phyloP scores from a whole-genome alignment of 2,113 vertebrate genomes.

The Etheostoma spectabile region DNA sequence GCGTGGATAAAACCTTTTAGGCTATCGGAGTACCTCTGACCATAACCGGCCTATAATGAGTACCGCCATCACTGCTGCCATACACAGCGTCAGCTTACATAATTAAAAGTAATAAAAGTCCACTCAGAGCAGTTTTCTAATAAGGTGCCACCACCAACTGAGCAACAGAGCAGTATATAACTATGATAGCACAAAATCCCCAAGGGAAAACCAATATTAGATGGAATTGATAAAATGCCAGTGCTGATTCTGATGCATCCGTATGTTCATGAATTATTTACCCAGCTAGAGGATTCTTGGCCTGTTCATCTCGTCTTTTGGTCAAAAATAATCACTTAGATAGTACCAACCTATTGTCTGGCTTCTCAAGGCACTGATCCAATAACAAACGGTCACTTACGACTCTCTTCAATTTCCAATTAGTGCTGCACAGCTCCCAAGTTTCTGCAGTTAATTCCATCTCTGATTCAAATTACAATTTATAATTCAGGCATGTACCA shows the following conservation, averaged over 20 bases:
- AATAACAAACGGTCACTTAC: constrained; percentile 32
- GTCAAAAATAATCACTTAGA: constrained; percentile 40
- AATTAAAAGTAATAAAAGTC: constrained; percentile 12
- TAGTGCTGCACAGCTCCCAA: constrained; percentile 43
- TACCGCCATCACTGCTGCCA: neutral
- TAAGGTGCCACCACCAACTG: neutral
- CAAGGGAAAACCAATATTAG: constrained; percentile 7
- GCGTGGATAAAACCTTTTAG: neutral
- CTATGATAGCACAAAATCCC: neutral
- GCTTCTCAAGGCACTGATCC: constrained; percentile 36
- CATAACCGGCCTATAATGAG: neutral
- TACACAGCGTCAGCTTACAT: neutral
- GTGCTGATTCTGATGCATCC: neutral
- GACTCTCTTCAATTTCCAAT: constrained; percentile 42
- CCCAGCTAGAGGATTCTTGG: neutral
- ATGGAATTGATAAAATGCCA: constrained; percentile 37
- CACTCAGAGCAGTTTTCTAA: constrained; percentile 6
- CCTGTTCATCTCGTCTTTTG: constrained; percentile 8
- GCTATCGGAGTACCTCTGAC: neutral
- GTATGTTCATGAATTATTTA: constrained; percentile 34
- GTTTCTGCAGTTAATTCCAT: constrained; percentile 53
- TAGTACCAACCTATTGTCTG: constrained; percentile 40
- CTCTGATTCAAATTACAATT: constrained; percentile 52
- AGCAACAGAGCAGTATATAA: neutral
- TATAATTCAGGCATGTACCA: constrained; percentile 53